A percentile compares a stretch with the other conserved stretches of the same genome.
These are phyloP conservation scores for Hyles euphorbiae DNA, from an alignment of 1,140 invertebrate genomes.

Conservation along the genomic window DNA sequence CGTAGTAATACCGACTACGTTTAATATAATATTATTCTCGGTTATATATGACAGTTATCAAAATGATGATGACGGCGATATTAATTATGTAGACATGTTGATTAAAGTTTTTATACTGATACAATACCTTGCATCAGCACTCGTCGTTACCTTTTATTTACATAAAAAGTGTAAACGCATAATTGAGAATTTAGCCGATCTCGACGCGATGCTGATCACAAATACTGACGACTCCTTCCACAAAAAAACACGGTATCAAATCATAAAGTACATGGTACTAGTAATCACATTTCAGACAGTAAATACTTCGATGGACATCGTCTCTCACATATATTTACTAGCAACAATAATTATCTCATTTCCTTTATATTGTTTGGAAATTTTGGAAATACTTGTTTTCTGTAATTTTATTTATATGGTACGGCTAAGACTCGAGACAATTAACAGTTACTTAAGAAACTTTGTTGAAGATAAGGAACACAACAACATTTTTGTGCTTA, in stretches of 20 bases:
- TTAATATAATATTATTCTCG: conserved; percentile 11
- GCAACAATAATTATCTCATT: not conserved
- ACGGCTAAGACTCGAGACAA: conserved; percentile 27
- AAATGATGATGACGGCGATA: conserved; percentile 1
- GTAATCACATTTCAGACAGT: conserved; percentile 11
- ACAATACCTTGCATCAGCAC: conserved; percentile 29
- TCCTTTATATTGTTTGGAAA: conserved; percentile 33
- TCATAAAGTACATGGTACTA: conserved; percentile 14
- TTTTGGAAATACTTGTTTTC: conserved; percentile 41
- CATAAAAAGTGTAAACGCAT: conserved; percentile 28
- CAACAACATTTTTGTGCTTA: conserved; percentile 18
- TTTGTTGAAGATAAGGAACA: conserved; percentile 30
- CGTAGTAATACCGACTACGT: conserved; percentile 12
- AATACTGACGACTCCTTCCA: conserved; percentile 28
- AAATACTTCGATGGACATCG: conserved; percentile 13
- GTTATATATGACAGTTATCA: conserved; percentile 8
- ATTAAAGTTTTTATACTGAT: conserved; percentile 30
- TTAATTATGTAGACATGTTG: conserved; percentile 30
- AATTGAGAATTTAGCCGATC: conserved; percentile 26
- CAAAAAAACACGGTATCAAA: conserved; percentile 21
- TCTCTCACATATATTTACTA: not conserved
- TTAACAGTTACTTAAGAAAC: conserved; percentile 36
- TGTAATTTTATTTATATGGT: conserved; percentile 38
- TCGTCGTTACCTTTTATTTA: conserved; percentile 24
- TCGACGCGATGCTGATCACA: conserved; percentile 36